These are phyloP conservation scores for Liolophura sinensis DNA, from an alignment of 1,140 invertebrate species.

Conservation along the genomic window DNA sequence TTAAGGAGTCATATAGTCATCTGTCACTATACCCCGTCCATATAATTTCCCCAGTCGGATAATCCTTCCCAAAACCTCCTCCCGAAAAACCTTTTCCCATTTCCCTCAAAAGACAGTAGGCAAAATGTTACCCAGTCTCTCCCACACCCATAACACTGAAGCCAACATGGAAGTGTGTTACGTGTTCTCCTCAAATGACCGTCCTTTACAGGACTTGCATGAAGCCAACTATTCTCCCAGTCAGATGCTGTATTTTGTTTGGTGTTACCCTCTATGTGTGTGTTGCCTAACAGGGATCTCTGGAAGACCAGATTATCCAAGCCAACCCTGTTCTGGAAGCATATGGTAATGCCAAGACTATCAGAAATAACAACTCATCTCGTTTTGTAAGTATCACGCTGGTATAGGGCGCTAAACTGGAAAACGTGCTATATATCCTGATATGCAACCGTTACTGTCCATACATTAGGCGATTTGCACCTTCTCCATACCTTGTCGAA, in stretches of 20 bases:
- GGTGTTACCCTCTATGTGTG: slow-evolving; percentile 11
- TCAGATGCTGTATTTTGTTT: neutral
- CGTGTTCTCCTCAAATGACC: neutral
- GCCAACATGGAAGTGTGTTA: neutral
- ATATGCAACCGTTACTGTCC: neutral
- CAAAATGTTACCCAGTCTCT: neutral
- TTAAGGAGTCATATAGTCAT: too few relatives aligned
- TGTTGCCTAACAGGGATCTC: slow-evolving; percentile 23
- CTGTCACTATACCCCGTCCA: too few relatives aligned
- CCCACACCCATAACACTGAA: neutral
- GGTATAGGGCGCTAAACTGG: neutral
- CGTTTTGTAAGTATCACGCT: slow-evolving; percentile 63
- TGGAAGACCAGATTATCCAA: slow-evolving; percentile 97
- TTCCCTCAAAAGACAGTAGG: too few relatives aligned
- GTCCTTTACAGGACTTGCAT: neutral
- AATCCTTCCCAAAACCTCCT: too few relatives aligned
- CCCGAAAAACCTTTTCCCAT: too few relatives aligned
- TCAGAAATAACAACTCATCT: slow-evolving; percentile 99
- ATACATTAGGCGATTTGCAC: neutral
- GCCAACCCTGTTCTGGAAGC: slow-evolving; percentile 99
- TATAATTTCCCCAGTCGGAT: too few relatives aligned
- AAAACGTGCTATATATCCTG: neutral
- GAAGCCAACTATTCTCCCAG: neutral
- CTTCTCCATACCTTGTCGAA: neutral
- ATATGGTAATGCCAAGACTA: slow-evolving; percentile 99